Evolutionary conservation across 2,113 vertebrate species (phyloP).

Genomic region (Bolborhynchus lineola): DNA sequence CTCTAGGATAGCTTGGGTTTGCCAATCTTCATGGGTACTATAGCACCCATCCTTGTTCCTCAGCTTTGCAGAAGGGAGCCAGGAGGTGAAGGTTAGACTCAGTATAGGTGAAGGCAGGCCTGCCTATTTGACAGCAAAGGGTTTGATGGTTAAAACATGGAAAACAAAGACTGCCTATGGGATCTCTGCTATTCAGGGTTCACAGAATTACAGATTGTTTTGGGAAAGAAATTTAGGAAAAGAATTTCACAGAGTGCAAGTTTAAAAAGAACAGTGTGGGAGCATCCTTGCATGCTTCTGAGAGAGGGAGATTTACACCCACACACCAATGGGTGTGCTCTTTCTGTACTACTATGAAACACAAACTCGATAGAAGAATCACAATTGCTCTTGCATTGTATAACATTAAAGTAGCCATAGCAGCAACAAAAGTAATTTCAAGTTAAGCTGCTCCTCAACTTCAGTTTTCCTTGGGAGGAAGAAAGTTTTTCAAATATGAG

Average conservation of each 20-base stretch:
- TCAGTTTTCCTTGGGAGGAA: background rate
- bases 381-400: background rate
- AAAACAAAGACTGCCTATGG: background rate
- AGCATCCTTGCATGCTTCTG: background rate
- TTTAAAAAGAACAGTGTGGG: conserved; percentile 26
- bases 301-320: conserved; percentile 7
- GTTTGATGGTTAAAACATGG: background rate
- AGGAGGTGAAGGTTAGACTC: background rate
- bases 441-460: background rate
- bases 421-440: background rate
- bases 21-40: background rate
- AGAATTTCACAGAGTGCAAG: background rate
- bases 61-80: background rate
- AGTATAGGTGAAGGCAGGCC: background rate
- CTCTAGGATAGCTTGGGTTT: background rate
- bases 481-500: background rate
- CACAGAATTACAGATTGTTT: background rate
- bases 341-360: conserved; percentile 17
- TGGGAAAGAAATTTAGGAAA: background rate
- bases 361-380: background rate
- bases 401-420: background rate
- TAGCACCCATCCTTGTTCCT: background rate
- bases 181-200: background rate
- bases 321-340: background rate
- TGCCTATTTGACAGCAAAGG: background rate